A percentile compares a stretch with the other conserved stretches of the same genome.
phyloP scores from a whole-genome alignment of 2,888 invertebrate genomes.

The Plutella xylostella region DNA sequence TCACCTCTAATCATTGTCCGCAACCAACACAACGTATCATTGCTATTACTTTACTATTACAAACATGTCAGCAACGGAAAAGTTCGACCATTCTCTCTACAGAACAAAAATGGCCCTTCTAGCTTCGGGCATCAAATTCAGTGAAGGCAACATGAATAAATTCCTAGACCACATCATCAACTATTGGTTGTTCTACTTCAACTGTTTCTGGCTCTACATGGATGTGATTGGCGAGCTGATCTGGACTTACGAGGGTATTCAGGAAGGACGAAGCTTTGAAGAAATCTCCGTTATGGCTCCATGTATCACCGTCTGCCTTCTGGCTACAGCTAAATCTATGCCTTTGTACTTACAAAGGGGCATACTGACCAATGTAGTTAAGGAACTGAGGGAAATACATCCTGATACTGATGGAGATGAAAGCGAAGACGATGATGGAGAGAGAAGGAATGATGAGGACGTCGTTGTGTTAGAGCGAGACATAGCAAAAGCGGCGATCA shows the following conservation, averaged over 20 bases:
- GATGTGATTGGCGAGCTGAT: slow-evolving; percentile 35
- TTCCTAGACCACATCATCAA: slow-evolving; percentile 21
- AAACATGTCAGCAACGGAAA: too few species aligned
- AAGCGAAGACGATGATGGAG: too few species aligned
- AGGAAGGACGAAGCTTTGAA: slow-evolving; percentile 27
- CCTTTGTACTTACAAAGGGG: slow-evolving; percentile 28
- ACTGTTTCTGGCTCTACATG: slow-evolving; percentile 29
- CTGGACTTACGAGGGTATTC: slow-evolving; percentile 33
- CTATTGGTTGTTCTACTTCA: slow-evolving; percentile 26
- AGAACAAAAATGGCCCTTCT: slow-evolving; percentile 19
- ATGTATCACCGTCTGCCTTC: slow-evolving; percentile 31
- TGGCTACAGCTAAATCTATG: slow-evolving; percentile 31
- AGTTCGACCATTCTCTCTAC: slow-evolving; percentile 8
- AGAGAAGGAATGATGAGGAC: too few species aligned
- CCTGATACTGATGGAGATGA: slow-evolving; percentile 19
- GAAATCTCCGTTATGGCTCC: slow-evolving; percentile 37
- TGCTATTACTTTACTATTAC: too few species aligned
- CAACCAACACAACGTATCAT: too few species aligned
- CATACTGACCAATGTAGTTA: slow-evolving; percentile 24
- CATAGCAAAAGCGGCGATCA: slow-evolving; percentile 27
- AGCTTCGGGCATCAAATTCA: slow-evolving; percentile 34
- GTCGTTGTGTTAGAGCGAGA: too few species aligned
- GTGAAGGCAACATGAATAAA: slow-evolving; percentile 13
- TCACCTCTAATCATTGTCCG: too few species aligned
- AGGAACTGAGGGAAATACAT: slow-evolving; percentile 33